Evolutionary conservation across 2,113 vertebrate species (phyloP), one percentile per base, ranked within the genome.

Genomic region (Damaliscus lunatus): DNA sequence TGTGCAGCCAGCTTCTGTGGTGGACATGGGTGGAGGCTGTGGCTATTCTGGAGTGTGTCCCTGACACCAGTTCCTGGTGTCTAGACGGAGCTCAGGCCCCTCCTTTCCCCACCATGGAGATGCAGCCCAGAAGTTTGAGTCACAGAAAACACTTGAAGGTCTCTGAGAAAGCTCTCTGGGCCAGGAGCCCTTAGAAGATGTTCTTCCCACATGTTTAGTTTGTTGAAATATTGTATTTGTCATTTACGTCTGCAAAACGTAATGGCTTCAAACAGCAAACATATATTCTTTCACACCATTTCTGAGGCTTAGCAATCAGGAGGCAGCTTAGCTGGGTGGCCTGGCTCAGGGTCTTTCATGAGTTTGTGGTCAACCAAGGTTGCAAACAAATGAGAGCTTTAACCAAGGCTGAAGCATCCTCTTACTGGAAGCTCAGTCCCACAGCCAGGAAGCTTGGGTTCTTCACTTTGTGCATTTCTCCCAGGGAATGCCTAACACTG

Each of bases 121-220:
- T 60, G 57, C 31, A 92, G 27, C 43, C 74, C 82, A 80, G 95
- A 97, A 55, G 25, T 86, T 77, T 91, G 67, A 97, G 89, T 71
- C 88, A 95, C n/a, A 6, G 48, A 90, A 97, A 95, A 36, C 13
- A 16, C 60, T 78, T 43, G 40, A 67, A 90, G 40, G 53, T 77
- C 43, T 62, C 83, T 80, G 50, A 48, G 59, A 95, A 93, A 93
- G 91, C 60, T 74, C 64, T 78, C 80, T 46, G 53, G 77, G 48
- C 77, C 64, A 78, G 84, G n/a, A 86, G 23, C 4, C n/a, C 86
- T 93, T 94, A 27, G 33, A 77, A 91, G 71, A 89, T n/a, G 29
- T 80, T 78, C 82, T n/a, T 21, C 55, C 64, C 13, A 84, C 5
- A 25, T 80, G 29, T 53, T 85, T 40, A 33, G 46, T 92, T 60